A percentile compares a stretch with the other conserved stretches of the same genome.
Conservation (phyloP, 2,797 vertebrate species). For the Sebastes reedi region DNA sequence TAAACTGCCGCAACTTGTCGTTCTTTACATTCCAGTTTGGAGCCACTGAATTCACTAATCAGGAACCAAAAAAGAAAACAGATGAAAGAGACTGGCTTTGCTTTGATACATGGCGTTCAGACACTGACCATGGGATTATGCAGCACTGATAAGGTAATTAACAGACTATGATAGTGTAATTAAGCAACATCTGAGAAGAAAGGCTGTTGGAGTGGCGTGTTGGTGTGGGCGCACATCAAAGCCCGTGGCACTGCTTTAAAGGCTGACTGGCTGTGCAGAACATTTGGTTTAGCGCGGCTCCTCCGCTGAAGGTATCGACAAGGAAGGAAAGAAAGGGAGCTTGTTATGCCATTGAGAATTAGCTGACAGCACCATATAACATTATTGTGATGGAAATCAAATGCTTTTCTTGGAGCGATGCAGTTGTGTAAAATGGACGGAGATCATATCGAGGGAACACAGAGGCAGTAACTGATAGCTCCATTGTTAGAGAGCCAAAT, state of each 20-base stretch:
- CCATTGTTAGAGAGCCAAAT: slow-evolving; percentile 70
- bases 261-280: slow-evolving; percentile 62
- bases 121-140: slow-evolving; percentile 77
- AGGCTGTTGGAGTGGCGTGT: slow-evolving; percentile 65
- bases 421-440: slow-evolving; percentile 61
- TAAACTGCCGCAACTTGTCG: background rate
- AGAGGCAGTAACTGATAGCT: slow-evolving; percentile 73
- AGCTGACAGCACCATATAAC: slow-evolving; percentile 85
- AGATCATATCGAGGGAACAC: slow-evolving; percentile 69
- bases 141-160: slow-evolving; percentile 76
- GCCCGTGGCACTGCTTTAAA: slow-evolving; percentile 67
- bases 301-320: slow-evolving; percentile 27
- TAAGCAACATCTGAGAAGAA: slow-evolving; percentile 79
- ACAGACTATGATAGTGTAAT: slow-evolving; percentile 79
- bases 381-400: slow-evolving; percentile 83
- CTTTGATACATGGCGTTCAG: slow-evolving; percentile 70
- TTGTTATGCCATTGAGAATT: slow-evolving; percentile 83
- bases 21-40: background rate
- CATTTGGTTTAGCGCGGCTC: slow-evolving; percentile 53
- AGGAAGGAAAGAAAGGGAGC: slow-evolving; percentile 46
- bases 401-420: slow-evolving; percentile 33
- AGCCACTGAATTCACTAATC: slow-evolving; percentile 55
- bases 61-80: slow-evolving; percentile 32
- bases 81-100: slow-evolving; percentile 65
- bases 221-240: slow-evolving; percentile 72